Conservation (phyloP, 2,113 vertebrate species). For the Eleginops maclovinus region DNA sequence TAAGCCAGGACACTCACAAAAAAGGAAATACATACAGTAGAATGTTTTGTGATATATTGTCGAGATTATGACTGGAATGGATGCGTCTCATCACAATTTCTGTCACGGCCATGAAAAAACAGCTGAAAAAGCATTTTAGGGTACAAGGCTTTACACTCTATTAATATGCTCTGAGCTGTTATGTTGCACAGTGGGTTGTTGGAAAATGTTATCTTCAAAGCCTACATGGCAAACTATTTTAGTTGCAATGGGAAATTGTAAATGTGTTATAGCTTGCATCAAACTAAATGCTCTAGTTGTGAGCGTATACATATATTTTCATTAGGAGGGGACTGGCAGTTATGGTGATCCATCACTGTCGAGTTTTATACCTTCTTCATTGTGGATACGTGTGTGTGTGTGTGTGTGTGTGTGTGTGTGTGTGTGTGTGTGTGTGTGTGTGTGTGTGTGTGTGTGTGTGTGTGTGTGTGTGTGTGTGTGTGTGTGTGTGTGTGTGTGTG, state of each 20-base stretch:
- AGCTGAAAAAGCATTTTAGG: constrained; percentile 12
- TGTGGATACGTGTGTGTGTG: no score
- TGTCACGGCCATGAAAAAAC: not conserved
- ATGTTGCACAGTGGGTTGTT: constrained; percentile 29
- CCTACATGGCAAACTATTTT: constrained; percentile 7
- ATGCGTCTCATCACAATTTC: constrained; percentile 15
- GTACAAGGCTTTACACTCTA: constrained; percentile 9
- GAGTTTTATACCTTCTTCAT: not conserved
- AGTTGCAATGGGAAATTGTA: constrained; percentile 9
- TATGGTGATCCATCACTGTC: not conserved
- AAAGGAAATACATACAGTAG: no score
- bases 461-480: no score
- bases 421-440: no score
- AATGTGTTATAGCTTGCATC: constrained; percentile 10
- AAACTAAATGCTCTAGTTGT: constrained; percentile 9
- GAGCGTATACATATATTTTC: not conserved
- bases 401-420: no score
- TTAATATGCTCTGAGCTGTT: constrained; percentile 25
- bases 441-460: no score
- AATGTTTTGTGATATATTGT: not conserved
- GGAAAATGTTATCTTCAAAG: constrained; percentile 36
- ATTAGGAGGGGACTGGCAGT: not conserved
- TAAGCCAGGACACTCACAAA: not conserved
- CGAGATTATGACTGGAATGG: not conserved
- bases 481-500: no score